phyloP scores from a whole-genome alignment of 2,113 vertebrate genomes.

The Hystrix cristata region DNA sequence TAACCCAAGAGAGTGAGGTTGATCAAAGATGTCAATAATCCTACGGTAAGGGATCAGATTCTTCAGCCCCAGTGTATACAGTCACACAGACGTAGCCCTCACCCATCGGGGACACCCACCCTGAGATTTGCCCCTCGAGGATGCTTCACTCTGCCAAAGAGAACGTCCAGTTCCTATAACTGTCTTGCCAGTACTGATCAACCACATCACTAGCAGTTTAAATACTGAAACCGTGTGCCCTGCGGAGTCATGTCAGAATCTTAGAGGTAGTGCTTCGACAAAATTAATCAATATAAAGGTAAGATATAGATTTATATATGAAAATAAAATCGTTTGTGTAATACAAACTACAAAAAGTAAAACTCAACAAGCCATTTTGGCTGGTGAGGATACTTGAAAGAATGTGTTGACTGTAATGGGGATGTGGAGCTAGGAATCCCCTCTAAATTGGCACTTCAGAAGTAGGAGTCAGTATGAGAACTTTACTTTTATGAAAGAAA shows the following conservation, averaged over 20 bases:
- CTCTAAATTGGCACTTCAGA: neutral
- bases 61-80: neutral
- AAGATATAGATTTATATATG: neutral
- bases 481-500: neutral
- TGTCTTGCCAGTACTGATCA: neutral
- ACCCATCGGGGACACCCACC: neutral
- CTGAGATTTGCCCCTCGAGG: neutral
- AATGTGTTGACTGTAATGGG: neutral
- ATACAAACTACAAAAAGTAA: neutral
- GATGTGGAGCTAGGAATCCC: neutral
- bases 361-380: neutral
- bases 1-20: neutral
- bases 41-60: neutral
- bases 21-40: neutral
- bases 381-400: neutral
- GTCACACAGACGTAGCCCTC: too few relatives aligned
- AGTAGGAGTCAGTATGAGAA: neutral
- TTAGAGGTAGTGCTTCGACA: neutral
- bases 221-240: neutral
- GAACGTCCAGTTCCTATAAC: neutral
- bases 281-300: constrained; percentile 3
- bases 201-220: neutral
- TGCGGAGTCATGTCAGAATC: neutral
- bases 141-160: neutral
- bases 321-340: neutral